A percentile compares a stretch with the other conserved stretches of the same genome.
Evolutionary conservation across 2,113 vertebrate genomes (phyloP).

Genomic region (Catharus minimus): DNA sequence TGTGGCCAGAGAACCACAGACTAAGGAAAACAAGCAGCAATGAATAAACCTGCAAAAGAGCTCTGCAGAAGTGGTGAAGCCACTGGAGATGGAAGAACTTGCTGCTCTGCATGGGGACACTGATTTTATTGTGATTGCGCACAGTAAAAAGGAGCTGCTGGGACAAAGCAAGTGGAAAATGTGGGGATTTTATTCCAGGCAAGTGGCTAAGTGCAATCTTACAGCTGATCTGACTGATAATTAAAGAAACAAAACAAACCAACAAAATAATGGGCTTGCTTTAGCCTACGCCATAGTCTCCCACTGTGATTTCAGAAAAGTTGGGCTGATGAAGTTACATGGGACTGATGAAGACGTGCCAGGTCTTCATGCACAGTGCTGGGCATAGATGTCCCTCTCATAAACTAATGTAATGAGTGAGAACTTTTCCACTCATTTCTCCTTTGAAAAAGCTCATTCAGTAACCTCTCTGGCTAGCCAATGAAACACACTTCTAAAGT

Average conservation of each 20-base stretch:
- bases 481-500: background rate
- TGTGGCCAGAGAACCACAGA: background rate
- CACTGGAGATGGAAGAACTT: background rate
- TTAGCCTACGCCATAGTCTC: background rate
- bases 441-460: background rate
- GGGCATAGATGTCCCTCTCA: background rate
- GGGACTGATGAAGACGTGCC: background rate
- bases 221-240: background rate
- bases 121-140: background rate
- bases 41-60: background rate
- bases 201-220: background rate
- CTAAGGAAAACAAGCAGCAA: background rate
- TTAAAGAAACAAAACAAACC: background rate
- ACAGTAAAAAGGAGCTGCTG: background rate
- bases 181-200: background rate
- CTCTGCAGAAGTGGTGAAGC: background rate
- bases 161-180: background rate
- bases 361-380: background rate
- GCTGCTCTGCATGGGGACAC: background rate
- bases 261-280: background rate
- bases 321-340: background rate
- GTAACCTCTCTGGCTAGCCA: background rate
- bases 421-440: background rate
- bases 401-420: background rate
- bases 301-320: background rate